Conservation (phyloP, 2,888 invertebrate genomes). For the Alsophila aescularia region DNA sequence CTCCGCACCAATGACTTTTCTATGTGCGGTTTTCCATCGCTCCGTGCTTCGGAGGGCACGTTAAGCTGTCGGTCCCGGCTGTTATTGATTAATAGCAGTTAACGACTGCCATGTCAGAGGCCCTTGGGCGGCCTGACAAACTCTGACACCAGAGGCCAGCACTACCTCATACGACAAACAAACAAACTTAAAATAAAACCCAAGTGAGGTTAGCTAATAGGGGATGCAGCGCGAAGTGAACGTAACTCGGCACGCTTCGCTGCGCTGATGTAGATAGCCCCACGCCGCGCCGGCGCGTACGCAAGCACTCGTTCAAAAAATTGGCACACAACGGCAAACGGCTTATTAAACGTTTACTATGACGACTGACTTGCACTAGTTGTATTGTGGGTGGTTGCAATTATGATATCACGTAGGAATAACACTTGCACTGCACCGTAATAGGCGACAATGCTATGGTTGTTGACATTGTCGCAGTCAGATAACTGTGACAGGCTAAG, state of each 20-base stretch:
- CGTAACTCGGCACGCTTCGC: slow-evolving; percentile 68
- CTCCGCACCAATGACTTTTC: no score
- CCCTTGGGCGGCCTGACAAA: no score
- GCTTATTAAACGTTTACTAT: slow-evolving; percentile 39
- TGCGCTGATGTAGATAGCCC: slow-evolving; percentile 74
- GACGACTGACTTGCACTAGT: slow-evolving; percentile 37
- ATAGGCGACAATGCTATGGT: slow-evolving; percentile 2
- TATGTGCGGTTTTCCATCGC: no score
- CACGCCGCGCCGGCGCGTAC: slow-evolving; percentile 42
- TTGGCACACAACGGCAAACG: slow-evolving; percentile 80
- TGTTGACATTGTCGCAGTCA: slow-evolving; percentile 9
- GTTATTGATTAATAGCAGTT: no score
- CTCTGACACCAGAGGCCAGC: no score
- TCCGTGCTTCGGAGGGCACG: no score
- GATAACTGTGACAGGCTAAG: no score
- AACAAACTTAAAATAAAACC: slow-evolving; percentile 23
- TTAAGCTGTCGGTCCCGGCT: no score
- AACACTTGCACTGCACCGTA: slow-evolving; percentile 29
- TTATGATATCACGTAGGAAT: slow-evolving; percentile 33
- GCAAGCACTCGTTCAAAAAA: slow-evolving; percentile 72
- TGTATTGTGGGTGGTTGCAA: slow-evolving; percentile 28
- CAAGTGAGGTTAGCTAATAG: slow-evolving; percentile 60
- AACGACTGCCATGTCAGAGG: no score
- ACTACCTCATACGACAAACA: no score
- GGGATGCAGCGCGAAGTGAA: slow-evolving; percentile 75